phyloP scores from a whole-genome alignment of 2,888 invertebrate genomes.

The Drosophila greeni region DNA sequence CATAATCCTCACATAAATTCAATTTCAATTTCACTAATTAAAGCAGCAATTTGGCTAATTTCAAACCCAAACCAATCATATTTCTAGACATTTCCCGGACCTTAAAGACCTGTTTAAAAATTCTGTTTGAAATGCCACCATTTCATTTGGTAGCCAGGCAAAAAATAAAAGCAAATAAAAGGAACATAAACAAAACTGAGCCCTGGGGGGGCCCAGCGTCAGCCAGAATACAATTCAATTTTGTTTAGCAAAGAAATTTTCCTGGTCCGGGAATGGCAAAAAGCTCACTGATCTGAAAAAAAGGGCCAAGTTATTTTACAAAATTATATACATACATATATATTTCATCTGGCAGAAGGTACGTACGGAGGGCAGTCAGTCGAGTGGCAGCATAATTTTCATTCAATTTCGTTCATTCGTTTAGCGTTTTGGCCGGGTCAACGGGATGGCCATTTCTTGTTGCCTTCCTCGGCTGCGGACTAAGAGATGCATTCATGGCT shows the following conservation, averaged over 20 bases:
- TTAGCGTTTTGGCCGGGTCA: conserved; percentile 41
- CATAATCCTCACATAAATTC: background rate
- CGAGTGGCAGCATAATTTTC: conserved; percentile 67
- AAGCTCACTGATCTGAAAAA: conserved; percentile 73
- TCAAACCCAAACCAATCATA: background rate
- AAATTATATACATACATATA: conserved; percentile 51
- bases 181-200: conserved; percentile 32
- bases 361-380: conserved; percentile 2
- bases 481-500: conserved; percentile 43
- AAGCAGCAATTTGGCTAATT: background rate
- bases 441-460: conserved; percentile 1
- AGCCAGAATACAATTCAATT: conserved; percentile 72
- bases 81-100: background rate
- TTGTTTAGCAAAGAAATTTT: conserved; percentile 53
- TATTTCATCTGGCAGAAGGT: conserved; percentile 48
- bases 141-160: conserved; percentile 44
- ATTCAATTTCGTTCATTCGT: conserved; percentile 71
- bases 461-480: conserved; percentile 1
- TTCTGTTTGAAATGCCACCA: conserved; percentile 27
- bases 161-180: conserved; percentile 20
- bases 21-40: background rate
- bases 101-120: conserved; percentile 25
- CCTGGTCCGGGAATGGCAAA: conserved; percentile 18
- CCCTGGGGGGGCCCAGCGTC: conserved; percentile 40
- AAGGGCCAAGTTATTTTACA: conserved; percentile 70